phyloP scores from a whole-genome alignment of 2,888 invertebrate species.

The Camptogramma bilineatum region DNA sequence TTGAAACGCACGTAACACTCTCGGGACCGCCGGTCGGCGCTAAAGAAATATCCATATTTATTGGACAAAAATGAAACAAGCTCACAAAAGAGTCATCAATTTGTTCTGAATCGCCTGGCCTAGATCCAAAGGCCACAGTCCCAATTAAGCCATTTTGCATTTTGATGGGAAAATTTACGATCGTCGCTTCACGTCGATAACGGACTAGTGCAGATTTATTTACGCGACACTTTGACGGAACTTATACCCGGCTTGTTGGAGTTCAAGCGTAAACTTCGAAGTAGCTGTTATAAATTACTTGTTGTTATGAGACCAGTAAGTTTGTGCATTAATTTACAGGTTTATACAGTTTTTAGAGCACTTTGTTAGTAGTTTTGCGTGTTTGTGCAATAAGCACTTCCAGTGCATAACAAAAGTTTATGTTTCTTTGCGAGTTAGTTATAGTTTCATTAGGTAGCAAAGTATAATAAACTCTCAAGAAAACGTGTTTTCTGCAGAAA shows the following conservation, averaged over 20 bases:
- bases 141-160: slow-evolving; percentile 85
- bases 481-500: slow-evolving; percentile 2
- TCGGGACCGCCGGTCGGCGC: slow-evolving; percentile 92
- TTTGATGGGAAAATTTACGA: slow-evolving; percentile 84
- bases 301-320: slow-evolving; percentile 36
- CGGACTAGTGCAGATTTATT: slow-evolving; percentile 67
- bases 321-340: slow-evolving; percentile 36
- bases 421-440: slow-evolving; percentile 17
- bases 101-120: slow-evolving; percentile 80
- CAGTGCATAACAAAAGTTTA: slow-evolving; percentile 21
- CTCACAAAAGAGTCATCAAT: slow-evolving; percentile 76
- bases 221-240: slow-evolving; percentile 61
- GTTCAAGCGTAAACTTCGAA: slow-evolving; percentile 27
- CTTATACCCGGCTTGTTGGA: slow-evolving; percentile 46
- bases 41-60: slow-evolving; percentile 55
- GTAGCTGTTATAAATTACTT: slow-evolving; percentile 39
- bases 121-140: slow-evolving; percentile 80
- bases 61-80: slow-evolving; percentile 64
- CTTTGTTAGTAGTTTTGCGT: slow-evolving; percentile 33
- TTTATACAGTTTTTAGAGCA: slow-evolving; percentile 29
- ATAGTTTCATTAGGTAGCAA: slow-evolving; percentile 6
- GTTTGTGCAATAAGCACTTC: slow-evolving; percentile 18
- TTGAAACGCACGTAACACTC: slow-evolving; percentile 89
- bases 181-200: slow-evolving; percentile 69
- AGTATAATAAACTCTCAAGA: slow-evolving; percentile 5